A percentile compares a stretch with the other conserved stretches of the same genome.
These are phyloP conservation scores for Peromyscus polionotus DNA, from an alignment of 2,113 vertebrate species.

Conservation along the genomic window DNA sequence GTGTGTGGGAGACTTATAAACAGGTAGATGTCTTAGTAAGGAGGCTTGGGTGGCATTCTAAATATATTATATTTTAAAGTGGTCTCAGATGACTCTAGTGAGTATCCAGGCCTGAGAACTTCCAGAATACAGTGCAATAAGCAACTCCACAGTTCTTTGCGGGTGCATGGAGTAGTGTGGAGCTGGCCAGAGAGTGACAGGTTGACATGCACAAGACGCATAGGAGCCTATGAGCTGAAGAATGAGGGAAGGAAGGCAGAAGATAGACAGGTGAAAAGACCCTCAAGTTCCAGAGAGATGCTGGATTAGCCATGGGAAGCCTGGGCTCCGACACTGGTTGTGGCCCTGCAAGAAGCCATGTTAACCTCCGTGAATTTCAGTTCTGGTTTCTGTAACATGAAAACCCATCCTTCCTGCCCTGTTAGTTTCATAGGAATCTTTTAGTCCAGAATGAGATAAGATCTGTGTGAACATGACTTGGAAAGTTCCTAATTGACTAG, in stretches of 20 bases:
- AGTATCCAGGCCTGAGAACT: background rate
- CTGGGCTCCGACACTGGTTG: background rate
- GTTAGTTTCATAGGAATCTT: background rate
- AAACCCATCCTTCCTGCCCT: background rate
- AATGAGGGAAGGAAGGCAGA: background rate
- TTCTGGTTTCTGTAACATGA: slow-evolving; percentile 10
- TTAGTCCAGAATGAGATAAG: background rate
- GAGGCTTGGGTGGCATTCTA: background rate
- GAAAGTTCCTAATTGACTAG: background rate
- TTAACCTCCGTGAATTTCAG: background rate
- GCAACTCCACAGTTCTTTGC: background rate
- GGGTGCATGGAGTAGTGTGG: too few species aligned
- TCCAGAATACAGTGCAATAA: background rate
- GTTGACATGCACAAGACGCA: background rate
- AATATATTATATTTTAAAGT: background rate
- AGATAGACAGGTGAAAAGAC: background rate
- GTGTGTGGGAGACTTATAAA: background rate
- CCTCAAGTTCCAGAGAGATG: too few species aligned
- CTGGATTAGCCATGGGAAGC: background rate
- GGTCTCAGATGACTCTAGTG: background rate
- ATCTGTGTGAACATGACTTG: background rate
- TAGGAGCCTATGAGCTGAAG: background rate
- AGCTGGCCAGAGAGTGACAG: background rate
- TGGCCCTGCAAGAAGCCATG: background rate
- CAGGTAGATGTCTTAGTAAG: background rate